A percentile compares a stretch with the other conserved stretches of the same genome.
phyloP scores from a whole-genome alignment of 2,113 vertebrate species.

The Stigmatopora nigra region DNA sequence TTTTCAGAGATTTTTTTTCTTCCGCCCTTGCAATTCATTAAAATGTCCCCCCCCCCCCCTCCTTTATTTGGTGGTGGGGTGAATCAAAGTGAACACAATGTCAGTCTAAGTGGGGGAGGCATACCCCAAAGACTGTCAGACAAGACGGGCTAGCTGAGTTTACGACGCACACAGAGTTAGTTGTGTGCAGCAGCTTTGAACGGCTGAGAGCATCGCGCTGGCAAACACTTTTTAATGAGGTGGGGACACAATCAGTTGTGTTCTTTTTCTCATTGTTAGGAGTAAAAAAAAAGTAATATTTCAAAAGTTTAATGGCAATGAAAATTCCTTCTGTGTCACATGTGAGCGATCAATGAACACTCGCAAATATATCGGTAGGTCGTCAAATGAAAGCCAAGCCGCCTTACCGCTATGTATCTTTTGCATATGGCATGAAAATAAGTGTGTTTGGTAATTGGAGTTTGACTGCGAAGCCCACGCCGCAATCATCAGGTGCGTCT shows the following conservation, averaged over 20 bases:
- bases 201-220: slow-evolving; percentile 37
- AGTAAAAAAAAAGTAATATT: slow-evolving; percentile 32
- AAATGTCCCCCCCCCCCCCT: slow-evolving; percentile 48
- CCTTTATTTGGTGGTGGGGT: slow-evolving; percentile 1
- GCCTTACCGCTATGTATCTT: not conserved
- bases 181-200: slow-evolving; percentile 44
- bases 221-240: slow-evolving; percentile 62
- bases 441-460: slow-evolving; percentile 61
- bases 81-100: slow-evolving; percentile 68
- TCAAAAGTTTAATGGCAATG: slow-evolving; percentile 13
- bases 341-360: slow-evolving; percentile 30
- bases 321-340: slow-evolving; percentile 13
- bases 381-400: slow-evolving; percentile 14
- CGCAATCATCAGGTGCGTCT: slow-evolving; percentile 71
- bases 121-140: slow-evolving; percentile 63
- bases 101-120: slow-evolving; percentile 62
- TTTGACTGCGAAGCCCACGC: slow-evolving; percentile 67
- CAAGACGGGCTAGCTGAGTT: slow-evolving; percentile 51
- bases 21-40: slow-evolving; percentile 58
- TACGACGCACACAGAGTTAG: slow-evolving; percentile 40
- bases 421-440: slow-evolving; percentile 25
- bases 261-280: slow-evolving; percentile 31
- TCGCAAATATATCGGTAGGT: slow-evolving; percentile 20
- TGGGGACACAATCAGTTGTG: slow-evolving; percentile 49
- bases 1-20: slow-evolving; percentile 41